phyloP scores from a whole-genome alignment of 2,888 invertebrate genomes.

The Apotomis betuletana region DNA sequence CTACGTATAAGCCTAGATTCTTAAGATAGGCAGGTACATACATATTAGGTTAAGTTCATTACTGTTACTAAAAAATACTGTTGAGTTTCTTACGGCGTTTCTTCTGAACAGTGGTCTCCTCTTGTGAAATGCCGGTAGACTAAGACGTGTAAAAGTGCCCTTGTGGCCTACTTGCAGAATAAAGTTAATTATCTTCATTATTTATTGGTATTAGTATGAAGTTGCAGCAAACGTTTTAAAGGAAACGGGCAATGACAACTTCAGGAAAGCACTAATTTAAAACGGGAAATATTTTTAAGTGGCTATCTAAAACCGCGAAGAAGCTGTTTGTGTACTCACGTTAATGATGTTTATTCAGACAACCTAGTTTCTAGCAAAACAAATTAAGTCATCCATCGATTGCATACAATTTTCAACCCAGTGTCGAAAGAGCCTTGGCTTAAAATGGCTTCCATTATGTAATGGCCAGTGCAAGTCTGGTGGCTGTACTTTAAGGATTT shows the following conservation, averaged over 20 bases:
- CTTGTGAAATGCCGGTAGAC: no score
- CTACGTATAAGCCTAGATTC: no score
- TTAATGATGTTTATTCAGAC: constrained; percentile 76
- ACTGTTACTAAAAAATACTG: no score
- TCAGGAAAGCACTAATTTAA: constrained; percentile 27
- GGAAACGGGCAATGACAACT: constrained; percentile 3
- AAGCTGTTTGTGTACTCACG: constrained; percentile 68
- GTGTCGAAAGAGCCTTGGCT: neutral
- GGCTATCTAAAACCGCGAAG: constrained; percentile 64
- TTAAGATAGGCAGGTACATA: no score
- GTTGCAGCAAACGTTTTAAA: neutral
- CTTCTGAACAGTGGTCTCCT: no score
- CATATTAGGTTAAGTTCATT: no score
- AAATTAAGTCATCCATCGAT: constrained; percentile 45
- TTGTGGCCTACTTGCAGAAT: no score
- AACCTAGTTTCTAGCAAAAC: constrained; percentile 48
- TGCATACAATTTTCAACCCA: constrained; percentile 40
- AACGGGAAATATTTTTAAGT: constrained; percentile 60
- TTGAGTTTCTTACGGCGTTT: no score
- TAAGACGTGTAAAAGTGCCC: no score
- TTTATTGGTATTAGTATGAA: neutral
- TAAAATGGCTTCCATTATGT: constrained; percentile 27
- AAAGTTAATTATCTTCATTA: no score
- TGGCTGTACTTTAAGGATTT: constrained; percentile 62
- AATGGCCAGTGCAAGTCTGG: constrained; percentile 18